Conservation (phyloP, 2,888 invertebrate genomes). For the Sinodicranocentrus sp. region DNA sequence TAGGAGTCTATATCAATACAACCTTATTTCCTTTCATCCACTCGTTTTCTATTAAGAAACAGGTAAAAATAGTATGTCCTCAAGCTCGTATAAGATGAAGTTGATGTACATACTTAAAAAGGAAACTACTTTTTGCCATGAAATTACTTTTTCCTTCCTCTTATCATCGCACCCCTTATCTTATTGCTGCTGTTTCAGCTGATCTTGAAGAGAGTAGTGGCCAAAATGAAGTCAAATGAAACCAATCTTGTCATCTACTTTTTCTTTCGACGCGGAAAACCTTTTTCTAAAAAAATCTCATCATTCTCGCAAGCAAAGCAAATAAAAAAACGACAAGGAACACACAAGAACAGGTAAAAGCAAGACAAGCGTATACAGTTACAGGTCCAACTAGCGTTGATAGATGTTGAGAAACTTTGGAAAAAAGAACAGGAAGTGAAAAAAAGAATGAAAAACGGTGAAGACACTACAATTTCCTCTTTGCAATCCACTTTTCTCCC, state of each 20-base stretch:
- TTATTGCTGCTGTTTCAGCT: not conserved
- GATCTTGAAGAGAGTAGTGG: conserved; percentile 4
- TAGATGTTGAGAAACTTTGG: too few species aligned
- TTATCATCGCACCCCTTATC: not conserved
- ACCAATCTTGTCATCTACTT: conserved; percentile 17
- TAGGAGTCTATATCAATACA: too few species aligned
- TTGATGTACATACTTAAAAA: too few species aligned
- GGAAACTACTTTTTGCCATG: not conserved
- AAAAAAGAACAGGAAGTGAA: conserved; percentile 10
- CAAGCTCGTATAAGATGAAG: not conserved
- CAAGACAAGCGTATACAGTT: not conserved
- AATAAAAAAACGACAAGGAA: conserved; percentile 11
- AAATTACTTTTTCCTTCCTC: conserved; percentile 20
- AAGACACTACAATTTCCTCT: conserved; percentile 18
- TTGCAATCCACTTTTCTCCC: not conserved
- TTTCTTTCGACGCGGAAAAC: not conserved
- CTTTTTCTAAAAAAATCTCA: conserved; percentile 1
- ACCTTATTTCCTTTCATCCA: too few species aligned
- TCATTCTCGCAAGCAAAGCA: conserved; percentile 1
- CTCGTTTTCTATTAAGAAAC: too few species aligned
- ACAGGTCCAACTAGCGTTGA: not conserved
- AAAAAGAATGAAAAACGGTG: not conserved
- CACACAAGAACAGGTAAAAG: too few species aligned
- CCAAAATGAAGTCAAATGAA: conserved; percentile 19
- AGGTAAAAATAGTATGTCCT: too few species aligned